phyloP scores from a whole-genome alignment of 2,797 vertebrate genomes.

The Oryzias sinensis region DNA sequence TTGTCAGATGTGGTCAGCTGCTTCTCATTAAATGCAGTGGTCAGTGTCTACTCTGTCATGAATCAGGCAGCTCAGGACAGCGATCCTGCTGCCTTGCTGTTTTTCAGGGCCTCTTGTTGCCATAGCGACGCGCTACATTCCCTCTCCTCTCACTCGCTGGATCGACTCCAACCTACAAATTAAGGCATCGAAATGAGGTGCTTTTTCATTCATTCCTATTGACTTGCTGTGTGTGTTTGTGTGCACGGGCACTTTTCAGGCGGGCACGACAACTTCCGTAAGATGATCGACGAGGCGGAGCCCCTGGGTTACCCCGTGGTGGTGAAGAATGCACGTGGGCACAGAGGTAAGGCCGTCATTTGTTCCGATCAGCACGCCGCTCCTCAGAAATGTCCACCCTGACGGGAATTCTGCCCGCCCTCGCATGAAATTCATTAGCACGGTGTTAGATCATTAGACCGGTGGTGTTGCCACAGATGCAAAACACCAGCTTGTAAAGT shows the following conservation, averaged over 20 bases:
- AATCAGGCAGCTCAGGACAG: conserved; percentile 41
- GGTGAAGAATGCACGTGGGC: conserved; percentile 91
- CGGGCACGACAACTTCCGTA: conserved; percentile 91
- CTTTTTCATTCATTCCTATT: conserved; percentile 1
- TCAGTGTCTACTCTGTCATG: conserved; percentile 36
- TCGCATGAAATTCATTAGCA: conserved; percentile 44
- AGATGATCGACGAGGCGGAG: conserved; percentile 92
- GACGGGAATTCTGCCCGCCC: conserved; percentile 24
- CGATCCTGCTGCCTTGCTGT: conserved; percentile 41
- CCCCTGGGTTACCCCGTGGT: conserved; percentile 90
- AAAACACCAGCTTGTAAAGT: conserved; percentile 10
- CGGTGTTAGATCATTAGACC: conserved; percentile 49
- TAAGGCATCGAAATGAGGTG: conserved; percentile 16
- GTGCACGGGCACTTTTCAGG: conserved; percentile 67
- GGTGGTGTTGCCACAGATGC: conserved; percentile 23
- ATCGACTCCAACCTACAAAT: conserved; percentile 35
- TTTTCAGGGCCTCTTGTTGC: conserved; percentile 51
- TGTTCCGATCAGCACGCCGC: conserved; percentile 3
- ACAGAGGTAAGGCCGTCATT: conserved; percentile 80
- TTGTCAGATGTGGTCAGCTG: conserved; percentile 47
- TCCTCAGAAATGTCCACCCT: conserved; percentile 4
- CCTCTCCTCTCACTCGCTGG: conserved; percentile 10
- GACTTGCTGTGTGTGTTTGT: conserved; percentile 14
- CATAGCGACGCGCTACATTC: conserved; percentile 36
- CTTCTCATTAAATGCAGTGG: conserved; percentile 44